A percentile compares a stretch with the other conserved stretches of the same genome.
phyloP scores from a whole-genome alignment of 2,888 invertebrate species.

The Drosophila siamana region DNA sequence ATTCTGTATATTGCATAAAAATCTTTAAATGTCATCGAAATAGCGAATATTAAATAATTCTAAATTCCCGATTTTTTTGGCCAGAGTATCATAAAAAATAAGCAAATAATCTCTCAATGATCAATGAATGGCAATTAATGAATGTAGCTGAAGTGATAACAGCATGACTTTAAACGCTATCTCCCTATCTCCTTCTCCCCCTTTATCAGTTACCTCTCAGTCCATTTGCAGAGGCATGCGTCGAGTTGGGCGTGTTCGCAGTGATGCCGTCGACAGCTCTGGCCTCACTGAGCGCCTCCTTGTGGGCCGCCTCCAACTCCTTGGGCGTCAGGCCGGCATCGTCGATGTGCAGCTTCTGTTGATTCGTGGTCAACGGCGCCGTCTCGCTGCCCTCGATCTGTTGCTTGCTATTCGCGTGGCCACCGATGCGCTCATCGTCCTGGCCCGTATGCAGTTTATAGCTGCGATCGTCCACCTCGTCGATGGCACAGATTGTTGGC shows the following conservation, averaged over 20 bases:
- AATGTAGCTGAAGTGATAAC: conserved; percentile 6
- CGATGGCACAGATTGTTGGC: conserved; percentile 81
- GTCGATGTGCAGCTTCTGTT: conserved; percentile 82
- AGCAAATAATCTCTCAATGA: too few species aligned
- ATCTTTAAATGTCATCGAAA: too few species aligned
- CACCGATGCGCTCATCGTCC: conserved; percentile 67
- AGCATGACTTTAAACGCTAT: not conserved
- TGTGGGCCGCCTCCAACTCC: conserved; percentile 74
- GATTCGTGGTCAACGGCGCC: conserved; percentile 82
- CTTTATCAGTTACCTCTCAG: conserved; percentile 72
- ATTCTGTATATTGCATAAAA: too few species aligned
- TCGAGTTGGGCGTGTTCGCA: conserved; percentile 69
- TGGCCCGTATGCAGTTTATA: conserved; percentile 70
- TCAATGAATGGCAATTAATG: not conserved
- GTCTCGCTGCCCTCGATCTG: conserved; percentile 84
- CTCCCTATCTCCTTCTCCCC: not conserved
- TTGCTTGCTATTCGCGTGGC: conserved; percentile 58
- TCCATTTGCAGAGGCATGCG: conserved; percentile 77
- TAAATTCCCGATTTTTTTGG: too few species aligned
- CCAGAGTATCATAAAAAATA: too few species aligned
- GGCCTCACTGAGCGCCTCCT: conserved; percentile 51
- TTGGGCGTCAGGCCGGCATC: conserved; percentile 72
- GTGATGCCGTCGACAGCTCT: conserved; percentile 54
- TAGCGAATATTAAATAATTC: too few species aligned
- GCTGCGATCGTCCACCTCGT: conserved; percentile 82